These are phyloP conservation scores for Lingula anatina DNA, from an alignment of 2,888 invertebrate genomes.

Conservation along the genomic window DNA sequence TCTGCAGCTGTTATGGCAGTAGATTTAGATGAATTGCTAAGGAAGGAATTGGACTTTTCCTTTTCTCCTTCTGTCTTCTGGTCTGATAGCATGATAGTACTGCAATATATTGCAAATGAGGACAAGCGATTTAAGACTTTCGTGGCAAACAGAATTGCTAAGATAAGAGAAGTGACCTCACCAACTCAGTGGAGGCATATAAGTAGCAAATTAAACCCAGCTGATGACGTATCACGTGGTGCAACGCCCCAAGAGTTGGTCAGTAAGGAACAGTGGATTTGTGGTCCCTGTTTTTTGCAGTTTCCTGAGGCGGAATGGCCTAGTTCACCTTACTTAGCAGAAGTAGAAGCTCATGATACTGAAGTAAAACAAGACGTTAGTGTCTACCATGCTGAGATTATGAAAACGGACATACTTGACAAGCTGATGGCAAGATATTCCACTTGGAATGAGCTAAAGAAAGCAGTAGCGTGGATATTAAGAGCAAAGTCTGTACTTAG, in stretches of 20 bases:
- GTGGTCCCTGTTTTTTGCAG: slow-evolving; percentile 3
- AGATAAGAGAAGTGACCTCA: background rate
- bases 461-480: slow-evolving; percentile 1
- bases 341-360: background rate
- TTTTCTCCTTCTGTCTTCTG: slow-evolving; percentile 1
- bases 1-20: slow-evolving; percentile 5
- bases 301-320: background rate
- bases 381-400: too few relatives aligned
- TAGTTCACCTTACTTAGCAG: background rate
- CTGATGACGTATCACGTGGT: slow-evolving; percentile 2
- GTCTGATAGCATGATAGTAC: slow-evolving; percentile 4
- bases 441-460: background rate
- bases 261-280: background rate
- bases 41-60: background rate
- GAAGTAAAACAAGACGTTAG: background rate
- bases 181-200: slow-evolving; percentile 5
- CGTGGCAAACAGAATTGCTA: slow-evolving; percentile 5
- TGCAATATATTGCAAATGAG: slow-evolving; percentile 4
- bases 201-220: slow-evolving; percentile 1
- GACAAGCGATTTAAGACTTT: slow-evolving; percentile 4
- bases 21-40: slow-evolving; percentile 1
- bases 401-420: too few relatives aligned
- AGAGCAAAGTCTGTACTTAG: background rate
- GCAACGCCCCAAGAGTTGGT: background rate
- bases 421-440: background rate